Evolutionary conservation across 2,888 invertebrate genomes (phyloP), one percentile per base, ranked within the genome.

Genomic region (Axea sp.): DNA sequence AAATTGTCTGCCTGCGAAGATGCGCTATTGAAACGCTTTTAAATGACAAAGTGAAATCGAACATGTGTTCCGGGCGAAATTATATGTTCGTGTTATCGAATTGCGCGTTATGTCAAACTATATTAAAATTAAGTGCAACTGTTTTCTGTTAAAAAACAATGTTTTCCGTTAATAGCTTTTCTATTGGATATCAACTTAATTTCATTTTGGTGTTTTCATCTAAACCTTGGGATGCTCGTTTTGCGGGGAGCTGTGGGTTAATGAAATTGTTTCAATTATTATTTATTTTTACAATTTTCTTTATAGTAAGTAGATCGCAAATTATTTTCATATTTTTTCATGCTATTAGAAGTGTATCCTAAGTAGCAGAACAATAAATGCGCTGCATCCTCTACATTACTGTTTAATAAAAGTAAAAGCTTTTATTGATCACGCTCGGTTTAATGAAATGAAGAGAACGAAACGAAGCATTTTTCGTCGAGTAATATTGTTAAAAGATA

Each of bases 11-110:
- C 31, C 24, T 8, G 22, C 19, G 37, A 53, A 53, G 53, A 55
- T 15, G 37, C 17, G 35, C 35, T 30, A 37, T 55, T 55, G 35
- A 45, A 47, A 28, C 15, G 45, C 45, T 17, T 65, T 65, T 22
- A 53, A 53, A 65, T 53, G 37, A 37, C 43, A 45, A 31, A 53
- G 57, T 59, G 41, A 43, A 57, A 57, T 45, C 57, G 57, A 59
- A 35, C 30, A 14, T 26, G 41, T 30, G 7, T 30, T 31, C 26
- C 12, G 22, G 22, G 9, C 12, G 22, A 31, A 41, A 57, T 41
- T 31, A 22, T 43, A 43, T 15, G 41, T 28, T 41, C 22, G 22
- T 12, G 24, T 35, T 53, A 53, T 53, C 53, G 39, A 53, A 30
- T 37, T 2, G 22, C 14, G 30, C 24, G 11, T 24, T 12, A 26